Conservation (phyloP, 2,113 vertebrate species). For the Sardina pilchardus region DNA sequence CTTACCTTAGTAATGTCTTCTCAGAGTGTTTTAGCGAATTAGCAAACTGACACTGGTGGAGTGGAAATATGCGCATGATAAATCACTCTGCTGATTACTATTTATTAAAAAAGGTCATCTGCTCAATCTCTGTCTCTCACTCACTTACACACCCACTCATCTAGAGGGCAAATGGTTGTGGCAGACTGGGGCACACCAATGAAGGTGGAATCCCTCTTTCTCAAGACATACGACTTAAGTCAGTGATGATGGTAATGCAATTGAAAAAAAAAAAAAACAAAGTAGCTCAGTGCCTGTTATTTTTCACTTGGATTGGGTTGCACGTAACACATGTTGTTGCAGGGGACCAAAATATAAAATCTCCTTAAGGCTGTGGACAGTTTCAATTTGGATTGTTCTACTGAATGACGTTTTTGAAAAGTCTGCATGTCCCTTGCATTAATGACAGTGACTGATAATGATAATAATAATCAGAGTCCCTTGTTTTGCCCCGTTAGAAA, state of each 20-base stretch:
- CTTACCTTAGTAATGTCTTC: background rate
- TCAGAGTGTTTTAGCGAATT: background rate
- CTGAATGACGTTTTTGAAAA: background rate
- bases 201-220: background rate
- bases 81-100: background rate
- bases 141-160: background rate
- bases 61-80: background rate
- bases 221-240: background rate
- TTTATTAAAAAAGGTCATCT: background rate
- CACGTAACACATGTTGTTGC: no score
- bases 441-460: background rate
- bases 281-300: no score
- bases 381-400: background rate
- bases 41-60: background rate
- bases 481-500: background rate
- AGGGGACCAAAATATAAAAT: background rate
- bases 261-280: no score
- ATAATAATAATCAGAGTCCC: background rate
- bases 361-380: background rate
- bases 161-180: background rate
- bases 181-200: background rate
- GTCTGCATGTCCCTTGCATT: background rate
- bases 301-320: no score
- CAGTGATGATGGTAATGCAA: background rate
- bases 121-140: conserved; percentile 2